phyloP scores from a whole-genome alignment of 2,888 invertebrate species.

The Sipunculus nudus region DNA sequence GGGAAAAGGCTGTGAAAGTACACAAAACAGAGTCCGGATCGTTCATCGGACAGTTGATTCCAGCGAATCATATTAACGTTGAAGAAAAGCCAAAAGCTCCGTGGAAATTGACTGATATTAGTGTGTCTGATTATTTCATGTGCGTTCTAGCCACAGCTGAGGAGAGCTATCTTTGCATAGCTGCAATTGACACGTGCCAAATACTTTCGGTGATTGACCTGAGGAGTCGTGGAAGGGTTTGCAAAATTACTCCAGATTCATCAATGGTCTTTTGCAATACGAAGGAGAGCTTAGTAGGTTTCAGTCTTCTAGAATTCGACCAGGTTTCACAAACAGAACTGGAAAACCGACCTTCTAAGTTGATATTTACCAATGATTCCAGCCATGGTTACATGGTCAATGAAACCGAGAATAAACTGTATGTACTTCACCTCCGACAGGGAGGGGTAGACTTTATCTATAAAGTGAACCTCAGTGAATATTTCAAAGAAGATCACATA shows the following conservation, averaged over 20 bases:
- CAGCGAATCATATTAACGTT: constrained; percentile 57
- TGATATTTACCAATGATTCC: constrained; percentile 53
- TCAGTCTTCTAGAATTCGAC: constrained; percentile 53
- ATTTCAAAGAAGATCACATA: constrained; percentile 35
- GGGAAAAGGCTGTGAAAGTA: constrained; percentile 60
- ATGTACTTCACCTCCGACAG: constrained; percentile 51
- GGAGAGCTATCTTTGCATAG: constrained; percentile 58
- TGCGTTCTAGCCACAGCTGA: constrained; percentile 57
- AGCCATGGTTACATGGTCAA: constrained; percentile 52
- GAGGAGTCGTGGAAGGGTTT: constrained; percentile 53
- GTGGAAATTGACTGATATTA: constrained; percentile 51
- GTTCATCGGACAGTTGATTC: constrained; percentile 62
- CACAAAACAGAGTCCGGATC: constrained; percentile 54
- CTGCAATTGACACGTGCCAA: constrained; percentile 50
- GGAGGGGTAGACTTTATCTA: constrained; percentile 58
- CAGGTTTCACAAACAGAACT: constrained; percentile 49
- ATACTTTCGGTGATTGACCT: constrained; percentile 52
- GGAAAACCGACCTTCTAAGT: constrained; percentile 45
- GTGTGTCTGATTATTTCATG: constrained; percentile 51
- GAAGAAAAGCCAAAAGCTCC: constrained; percentile 53
- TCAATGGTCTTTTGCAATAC: constrained; percentile 58
- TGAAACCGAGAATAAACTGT: constrained; percentile 48
- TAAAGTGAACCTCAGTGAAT: constrained; percentile 46
- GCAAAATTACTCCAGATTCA: constrained; percentile 54
- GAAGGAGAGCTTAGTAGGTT: constrained; percentile 51